phyloP scores from a whole-genome alignment of 35 echinoderm and acorn worm genomes.

The Apostichopus japonicus region DNA sequence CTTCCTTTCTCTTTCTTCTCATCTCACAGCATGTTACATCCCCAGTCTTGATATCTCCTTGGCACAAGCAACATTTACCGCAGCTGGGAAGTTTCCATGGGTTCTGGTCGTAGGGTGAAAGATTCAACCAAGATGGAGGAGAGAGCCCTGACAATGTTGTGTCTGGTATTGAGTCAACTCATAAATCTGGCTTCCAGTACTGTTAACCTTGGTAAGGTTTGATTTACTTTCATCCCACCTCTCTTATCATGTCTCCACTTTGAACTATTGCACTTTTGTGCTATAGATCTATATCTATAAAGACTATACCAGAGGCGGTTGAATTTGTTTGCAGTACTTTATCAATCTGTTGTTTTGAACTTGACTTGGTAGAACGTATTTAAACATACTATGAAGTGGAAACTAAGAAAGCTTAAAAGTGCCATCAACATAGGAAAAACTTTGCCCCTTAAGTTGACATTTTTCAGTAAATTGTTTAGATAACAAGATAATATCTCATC shows the following conservation, averaged over 20 bases:
- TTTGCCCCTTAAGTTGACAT: no score
- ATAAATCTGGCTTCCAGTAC: background rate
- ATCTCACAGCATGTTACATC: background rate
- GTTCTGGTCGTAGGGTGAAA: no score
- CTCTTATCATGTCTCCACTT: background rate
- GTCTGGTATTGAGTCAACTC: background rate
- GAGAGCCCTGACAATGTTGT: background rate
- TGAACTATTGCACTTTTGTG: background rate
- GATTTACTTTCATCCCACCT: background rate
- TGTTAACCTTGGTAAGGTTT: background rate
- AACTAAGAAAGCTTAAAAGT: no score
- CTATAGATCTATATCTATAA: background rate
- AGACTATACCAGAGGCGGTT: background rate
- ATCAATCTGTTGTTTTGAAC: background rate
- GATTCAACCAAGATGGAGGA: background rate
- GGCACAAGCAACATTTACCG: background rate
- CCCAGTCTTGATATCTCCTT: background rate
- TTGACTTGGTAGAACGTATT: no score
- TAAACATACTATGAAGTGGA: no score
- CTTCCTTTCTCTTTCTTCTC: background rate
- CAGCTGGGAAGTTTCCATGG: background rate
- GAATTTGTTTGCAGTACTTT: background rate
- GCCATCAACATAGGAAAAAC: no score
- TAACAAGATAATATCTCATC: no score
- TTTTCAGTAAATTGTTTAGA: no score